phyloP scores from a whole-genome alignment of 37 sponge, comb jelly and placozoan genomes.

The Tethya wilhelma region DNA sequence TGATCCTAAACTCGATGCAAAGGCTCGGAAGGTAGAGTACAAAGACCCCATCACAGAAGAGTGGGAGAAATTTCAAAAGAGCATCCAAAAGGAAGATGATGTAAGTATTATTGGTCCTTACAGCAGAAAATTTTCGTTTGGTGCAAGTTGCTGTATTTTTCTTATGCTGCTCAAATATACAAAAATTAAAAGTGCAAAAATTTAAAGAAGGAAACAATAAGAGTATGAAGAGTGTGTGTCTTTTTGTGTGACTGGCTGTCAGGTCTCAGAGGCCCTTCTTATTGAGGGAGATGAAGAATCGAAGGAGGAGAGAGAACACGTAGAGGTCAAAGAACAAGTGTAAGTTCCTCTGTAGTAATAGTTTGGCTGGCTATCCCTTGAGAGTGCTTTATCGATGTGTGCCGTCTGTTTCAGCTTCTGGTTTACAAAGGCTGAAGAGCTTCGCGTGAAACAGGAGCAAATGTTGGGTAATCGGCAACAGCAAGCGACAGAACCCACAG shows the following conservation, averaged over 20 bases:
- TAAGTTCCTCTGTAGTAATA: too few species aligned
- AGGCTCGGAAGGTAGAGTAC: conserved; percentile 87
- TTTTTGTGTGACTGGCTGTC: not conserved
- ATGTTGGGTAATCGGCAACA: conserved; percentile 3
- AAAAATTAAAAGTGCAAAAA: not conserved
- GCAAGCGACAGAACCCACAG: not conserved
- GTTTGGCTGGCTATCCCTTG: not conserved
- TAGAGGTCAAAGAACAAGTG: conserved; percentile 69
- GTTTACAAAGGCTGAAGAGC: conserved; percentile 59
- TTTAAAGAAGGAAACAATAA: not conserved
- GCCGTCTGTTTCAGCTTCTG: conserved; percentile 35
- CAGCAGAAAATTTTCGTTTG: not conserved
- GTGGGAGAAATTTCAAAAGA: conserved; percentile 93
- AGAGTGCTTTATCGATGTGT: not conserved
- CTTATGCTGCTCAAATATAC: not conserved
- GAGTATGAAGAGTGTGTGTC: not conserved
- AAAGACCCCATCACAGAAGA: conserved; percentile 75
- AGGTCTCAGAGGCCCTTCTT: conserved; percentile 56
- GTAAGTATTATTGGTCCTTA: conserved; percentile 25
- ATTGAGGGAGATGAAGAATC: conserved; percentile 59
- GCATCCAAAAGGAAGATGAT: conserved; percentile 78
- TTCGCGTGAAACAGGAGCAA: conserved; percentile 66
- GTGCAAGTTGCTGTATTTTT: not conserved
- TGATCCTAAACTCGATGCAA: conserved; percentile 91
- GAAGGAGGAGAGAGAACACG: conserved; percentile 51